A percentile compares a stretch with the other conserved stretches of the same genome.
phyloP scores from a whole-genome alignment of 2,113 vertebrate species.

The Gavia stellata region DNA sequence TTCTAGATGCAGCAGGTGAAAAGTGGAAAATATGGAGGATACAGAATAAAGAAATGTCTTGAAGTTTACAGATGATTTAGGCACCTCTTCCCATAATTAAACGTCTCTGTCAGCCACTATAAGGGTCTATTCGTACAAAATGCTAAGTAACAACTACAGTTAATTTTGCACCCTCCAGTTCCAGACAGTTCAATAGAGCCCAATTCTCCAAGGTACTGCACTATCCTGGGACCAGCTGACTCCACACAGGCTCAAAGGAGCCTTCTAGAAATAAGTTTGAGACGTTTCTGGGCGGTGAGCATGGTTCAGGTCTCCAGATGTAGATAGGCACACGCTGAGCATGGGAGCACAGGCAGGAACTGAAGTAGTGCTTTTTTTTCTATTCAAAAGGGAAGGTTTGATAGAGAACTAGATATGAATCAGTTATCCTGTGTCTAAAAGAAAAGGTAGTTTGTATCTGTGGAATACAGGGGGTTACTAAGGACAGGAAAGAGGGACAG shows the following conservation, averaged over 20 bases:
- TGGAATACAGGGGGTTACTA: background rate
- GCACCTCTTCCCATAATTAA: background rate
- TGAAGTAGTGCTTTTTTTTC: fast-evolving
- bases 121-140: background rate
- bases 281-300: background rate
- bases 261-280: background rate
- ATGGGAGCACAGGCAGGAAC: background rate
- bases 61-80: background rate
- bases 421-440: background rate
- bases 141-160: background rate
- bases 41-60: background rate
- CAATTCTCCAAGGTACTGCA: fast-evolving
- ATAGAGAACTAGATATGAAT: background rate
- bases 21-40: background rate
- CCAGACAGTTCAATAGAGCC: background rate
- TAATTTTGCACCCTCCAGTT: background rate
- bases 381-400: background rate
- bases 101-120: background rate
- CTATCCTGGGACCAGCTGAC: background rate
- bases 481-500: background rate
- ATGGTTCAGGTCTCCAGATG: background rate
- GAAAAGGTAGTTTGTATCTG: background rate
- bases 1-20: background rate
- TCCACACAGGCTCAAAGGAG: background rate
- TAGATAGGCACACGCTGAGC: background rate